phyloP scores from a whole-genome alignment of 1,140 invertebrate genomes.

The Oreohelix idahoensis region DNA sequence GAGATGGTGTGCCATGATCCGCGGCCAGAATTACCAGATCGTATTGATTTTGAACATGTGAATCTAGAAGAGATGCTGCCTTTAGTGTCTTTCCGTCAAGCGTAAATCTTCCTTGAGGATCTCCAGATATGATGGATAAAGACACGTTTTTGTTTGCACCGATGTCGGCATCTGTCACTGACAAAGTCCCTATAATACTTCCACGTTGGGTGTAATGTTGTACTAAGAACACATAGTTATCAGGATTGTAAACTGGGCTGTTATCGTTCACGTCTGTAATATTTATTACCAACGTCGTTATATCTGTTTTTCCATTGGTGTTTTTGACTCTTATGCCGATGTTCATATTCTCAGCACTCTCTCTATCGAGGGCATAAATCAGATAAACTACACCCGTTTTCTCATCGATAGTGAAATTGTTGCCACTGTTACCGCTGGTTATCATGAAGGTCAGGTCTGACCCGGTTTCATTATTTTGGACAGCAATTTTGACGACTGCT shows the following conservation, averaged over 20 bases:
- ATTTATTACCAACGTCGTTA: conserved; percentile 11
- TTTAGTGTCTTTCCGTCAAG: neutral
- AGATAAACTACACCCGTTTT: conserved; percentile 32
- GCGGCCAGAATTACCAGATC: neutral
- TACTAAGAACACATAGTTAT: neutral
- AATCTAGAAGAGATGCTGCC: neutral
- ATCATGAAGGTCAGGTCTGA: conserved; percentile 29
- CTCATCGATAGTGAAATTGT: conserved; percentile 25
- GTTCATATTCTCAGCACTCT: neutral
- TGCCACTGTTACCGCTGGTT: neutral
- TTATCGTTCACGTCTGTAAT: conserved; percentile 40
- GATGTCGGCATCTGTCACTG: conserved; percentile 74
- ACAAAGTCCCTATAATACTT: conserved; percentile 72
- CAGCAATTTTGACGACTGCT: neutral
- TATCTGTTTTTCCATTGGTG: neutral
- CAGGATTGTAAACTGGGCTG: conserved; percentile 15
- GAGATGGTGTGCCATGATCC: neutral
- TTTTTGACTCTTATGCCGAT: neutral
- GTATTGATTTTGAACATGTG: conserved; percentile 5
- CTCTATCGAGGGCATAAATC: conserved; percentile 22
- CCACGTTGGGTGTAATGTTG: neutral
- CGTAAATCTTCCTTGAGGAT: neutral
- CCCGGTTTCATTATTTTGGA: neutral
- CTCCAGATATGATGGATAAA: conserved; percentile 80
- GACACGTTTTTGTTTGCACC: conserved; percentile 50